A percentile compares a stretch with the other conserved stretches of the same genome.
Conservation (phyloP, 2,888 invertebrate species). For the Zygothrica quintamaculata region DNA sequence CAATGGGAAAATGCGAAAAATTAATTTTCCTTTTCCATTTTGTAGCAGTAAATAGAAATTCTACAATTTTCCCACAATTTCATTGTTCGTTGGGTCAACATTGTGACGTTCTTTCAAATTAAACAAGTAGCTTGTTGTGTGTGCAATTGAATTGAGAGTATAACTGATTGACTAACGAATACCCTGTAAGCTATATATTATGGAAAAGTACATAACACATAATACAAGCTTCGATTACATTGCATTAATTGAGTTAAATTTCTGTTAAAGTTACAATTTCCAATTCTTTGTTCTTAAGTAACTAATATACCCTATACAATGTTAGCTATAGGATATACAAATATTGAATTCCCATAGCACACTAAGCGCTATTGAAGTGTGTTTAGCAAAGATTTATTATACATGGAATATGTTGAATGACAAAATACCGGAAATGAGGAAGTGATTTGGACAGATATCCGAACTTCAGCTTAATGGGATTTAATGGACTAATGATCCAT, state of each 20-base stretch:
- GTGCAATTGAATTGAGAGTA: too few species aligned
- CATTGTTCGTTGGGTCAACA: slow-evolving; percentile 41
- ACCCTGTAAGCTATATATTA: background rate
- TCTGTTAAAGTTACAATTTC: too few species aligned
- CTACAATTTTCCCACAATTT: slow-evolving; percentile 7
- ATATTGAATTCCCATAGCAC: too few species aligned
- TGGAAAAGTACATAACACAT: too few species aligned
- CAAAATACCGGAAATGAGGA: background rate
- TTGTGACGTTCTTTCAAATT: slow-evolving; percentile 7
- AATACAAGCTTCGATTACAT: too few species aligned
- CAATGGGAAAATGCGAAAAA: slow-evolving; percentile 23
- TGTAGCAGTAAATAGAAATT: background rate
- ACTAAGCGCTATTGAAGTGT: background rate
- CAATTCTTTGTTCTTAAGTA: too few species aligned
- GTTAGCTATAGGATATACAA: too few species aligned
- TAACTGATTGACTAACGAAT: slow-evolving; percentile 4
- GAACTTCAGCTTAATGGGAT: background rate
- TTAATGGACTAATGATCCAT: slow-evolving; percentile 9
- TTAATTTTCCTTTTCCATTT: slow-evolving; percentile 26
- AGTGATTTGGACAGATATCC: background rate
- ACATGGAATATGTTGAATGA: background rate
- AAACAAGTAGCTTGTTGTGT: background rate
- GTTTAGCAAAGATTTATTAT: background rate
- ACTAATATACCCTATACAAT: too few species aligned
- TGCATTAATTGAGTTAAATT: too few species aligned